Evolutionary conservation across 2,113 vertebrate genomes (phyloP), one percentile per base, ranked within the genome.

Genomic region (Bostrychus sinensis): DNA sequence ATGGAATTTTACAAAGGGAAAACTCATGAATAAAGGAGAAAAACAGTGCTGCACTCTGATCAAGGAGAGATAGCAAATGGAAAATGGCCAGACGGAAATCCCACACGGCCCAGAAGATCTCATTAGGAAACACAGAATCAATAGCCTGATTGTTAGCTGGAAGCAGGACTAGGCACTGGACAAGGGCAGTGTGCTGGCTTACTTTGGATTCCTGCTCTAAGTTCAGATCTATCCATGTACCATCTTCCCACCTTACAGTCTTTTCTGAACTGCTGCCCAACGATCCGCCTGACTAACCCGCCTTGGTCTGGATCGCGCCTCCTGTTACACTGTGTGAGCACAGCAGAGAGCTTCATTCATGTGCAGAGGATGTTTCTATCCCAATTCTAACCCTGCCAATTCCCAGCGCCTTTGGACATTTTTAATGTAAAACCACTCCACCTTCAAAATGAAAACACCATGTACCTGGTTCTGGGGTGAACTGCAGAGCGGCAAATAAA

Each of bases 61-160:
- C 50, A 80, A 72, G 66, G 62, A 68, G 71, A 79, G 26, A 57
- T 54, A 75, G 74, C 19, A 25, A 74, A 73, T 79, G 70, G 83
- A 78, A 70, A 36, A 69, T 62, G 1, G 62, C 81, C 71, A 84
- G 75, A 70, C 25, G 57, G 54, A 86, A 86, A 85, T 85, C 75
- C 86, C 81, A 70, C 65, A 74, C 9, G 78, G 78, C 66, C 69
- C 66, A 56, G 51, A 81, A 87, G 58, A 85, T 86, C 82, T 90
- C 80, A 84, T 89, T 90, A 85, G 76, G 73, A 84, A 70, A 75
- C 57, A 56, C 7, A 16, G 63, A 83, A 88, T 88, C 82, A 22
- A 87, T 85, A 60, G 72, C 9, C 1, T 59, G 75, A 66, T 78
- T 89, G 83, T 63, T 68, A 74, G 77, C 62, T 51, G 50, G 66